phyloP scores from a whole-genome alignment of 2,113 vertebrate genomes.

The Xiphorhynchus elegans region DNA sequence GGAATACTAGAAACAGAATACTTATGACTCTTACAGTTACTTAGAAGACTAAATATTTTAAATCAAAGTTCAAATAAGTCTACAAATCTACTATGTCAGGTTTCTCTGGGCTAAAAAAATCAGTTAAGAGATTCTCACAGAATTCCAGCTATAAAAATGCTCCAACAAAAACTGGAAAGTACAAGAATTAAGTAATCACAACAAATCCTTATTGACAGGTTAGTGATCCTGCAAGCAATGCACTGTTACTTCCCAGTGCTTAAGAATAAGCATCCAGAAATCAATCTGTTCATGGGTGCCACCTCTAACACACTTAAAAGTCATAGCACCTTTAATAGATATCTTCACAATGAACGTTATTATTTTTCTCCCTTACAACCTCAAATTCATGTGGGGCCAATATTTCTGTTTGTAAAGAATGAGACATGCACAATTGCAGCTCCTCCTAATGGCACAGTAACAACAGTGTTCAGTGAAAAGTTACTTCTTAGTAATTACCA shows the following conservation, averaged over 20 bases:
- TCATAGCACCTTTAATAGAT: neutral
- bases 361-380: neutral
- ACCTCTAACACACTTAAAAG: neutral
- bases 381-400: accelerated
- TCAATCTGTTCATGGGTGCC: neutral
- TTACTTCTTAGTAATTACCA: neutral
- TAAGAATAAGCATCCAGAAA: neutral
- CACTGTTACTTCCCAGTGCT: neutral
- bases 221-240: neutral
- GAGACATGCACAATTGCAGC: neutral
- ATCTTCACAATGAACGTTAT: neutral
- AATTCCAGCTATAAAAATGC: neutral
- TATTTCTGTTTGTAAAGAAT: neutral
- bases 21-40: neutral
- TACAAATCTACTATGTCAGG: neutral
- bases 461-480: neutral
- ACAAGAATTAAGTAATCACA: neutral
- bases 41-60: neutral
- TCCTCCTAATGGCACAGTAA: neutral
- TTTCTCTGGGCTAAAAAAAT: neutral
- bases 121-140: neutral
- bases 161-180: neutral
- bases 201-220: slow-evolving; percentile 12
- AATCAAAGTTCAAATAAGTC: neutral
- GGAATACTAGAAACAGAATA: neutral